Evolutionary conservation across 2,113 vertebrate genomes (phyloP).

Genomic region (Psophia crepitans): DNA sequence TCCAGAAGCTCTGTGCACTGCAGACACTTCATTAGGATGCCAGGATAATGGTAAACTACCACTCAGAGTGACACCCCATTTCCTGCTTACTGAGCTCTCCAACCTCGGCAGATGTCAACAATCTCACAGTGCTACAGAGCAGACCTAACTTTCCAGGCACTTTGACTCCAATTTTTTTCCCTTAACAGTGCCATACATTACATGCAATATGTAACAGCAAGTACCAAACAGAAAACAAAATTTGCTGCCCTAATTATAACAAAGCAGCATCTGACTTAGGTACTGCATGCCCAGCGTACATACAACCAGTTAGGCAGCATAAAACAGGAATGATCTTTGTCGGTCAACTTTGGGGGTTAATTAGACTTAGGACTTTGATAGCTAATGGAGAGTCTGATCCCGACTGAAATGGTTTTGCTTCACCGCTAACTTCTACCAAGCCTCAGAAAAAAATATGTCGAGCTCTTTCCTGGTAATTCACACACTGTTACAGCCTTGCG

Average conservation of each 20-base stretch:
- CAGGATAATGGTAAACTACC: constrained; percentile 99
- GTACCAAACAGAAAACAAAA: constrained; percentile 75
- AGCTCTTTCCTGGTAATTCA: constrained; percentile 53
- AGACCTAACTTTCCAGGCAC: constrained; percentile 86
- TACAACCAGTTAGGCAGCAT: constrained; percentile 9
- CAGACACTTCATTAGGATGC: constrained; percentile 99
- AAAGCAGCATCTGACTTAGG: constrained; percentile 51
- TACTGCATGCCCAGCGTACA: neutral
- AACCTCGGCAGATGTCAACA: constrained; percentile 99
- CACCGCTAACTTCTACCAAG: constrained; percentile 42
- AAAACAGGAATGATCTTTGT: constrained; percentile 29
- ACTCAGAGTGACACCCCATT: constrained; percentile 98
- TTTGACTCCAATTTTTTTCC: constrained; percentile 81
- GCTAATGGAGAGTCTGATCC: constrained; percentile 36
- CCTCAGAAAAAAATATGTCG: neutral
- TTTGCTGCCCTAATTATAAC: constrained; percentile 74
- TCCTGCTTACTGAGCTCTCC: constrained; percentile 98
- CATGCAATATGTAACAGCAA: constrained; percentile 80
- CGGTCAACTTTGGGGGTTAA: constrained; percentile 59
- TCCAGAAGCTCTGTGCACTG: constrained; percentile 93
- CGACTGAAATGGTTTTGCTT: neutral
- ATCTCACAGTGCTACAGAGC: constrained; percentile 86
- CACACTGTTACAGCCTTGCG: neutral
- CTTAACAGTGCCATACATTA: constrained; percentile 82
- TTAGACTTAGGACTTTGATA: constrained; percentile 58